Conservation (phyloP, 2,797 vertebrate genomes). For the Numenius phaeopus region DNA sequence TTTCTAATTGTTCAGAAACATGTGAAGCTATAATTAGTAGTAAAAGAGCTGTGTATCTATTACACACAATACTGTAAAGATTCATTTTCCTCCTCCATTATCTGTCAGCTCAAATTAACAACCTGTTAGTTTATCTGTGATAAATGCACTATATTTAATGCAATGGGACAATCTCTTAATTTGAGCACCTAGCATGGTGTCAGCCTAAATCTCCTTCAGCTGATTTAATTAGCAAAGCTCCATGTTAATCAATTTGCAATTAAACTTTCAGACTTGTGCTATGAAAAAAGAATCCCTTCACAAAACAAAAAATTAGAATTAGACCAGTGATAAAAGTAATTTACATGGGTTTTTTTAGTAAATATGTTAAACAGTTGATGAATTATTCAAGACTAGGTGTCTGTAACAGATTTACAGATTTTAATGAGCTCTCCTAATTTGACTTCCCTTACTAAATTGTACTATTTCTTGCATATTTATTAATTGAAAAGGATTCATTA, state of each 20-base stretch:
- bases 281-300: conserved; percentile 19
- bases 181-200: conserved; percentile 58
- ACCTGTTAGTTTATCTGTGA: conserved; percentile 57
- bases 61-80: not conserved
- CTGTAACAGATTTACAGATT: conserved; percentile 57
- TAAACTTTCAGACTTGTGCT: conserved; percentile 60
- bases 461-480: conserved; percentile 51
- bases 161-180: conserved; percentile 72
- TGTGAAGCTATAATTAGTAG: not conserved
- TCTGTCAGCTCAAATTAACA: conserved; percentile 65
- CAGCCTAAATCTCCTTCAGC: conserved; percentile 70
- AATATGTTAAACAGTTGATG: conserved; percentile 58
- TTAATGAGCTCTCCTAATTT: conserved; percentile 71
- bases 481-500: conserved; percentile 48
- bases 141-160: conserved; percentile 74
- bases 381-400: conserved; percentile 70
- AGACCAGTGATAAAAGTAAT: conserved; percentile 61
- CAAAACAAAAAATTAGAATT: conserved; percentile 60
- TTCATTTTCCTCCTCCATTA: conserved; percentile 46
- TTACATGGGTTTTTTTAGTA: conserved; percentile 23
- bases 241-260: conserved; percentile 74
- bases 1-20: conserved; percentile 31
- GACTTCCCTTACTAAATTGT: conserved; percentile 43
- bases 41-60: not conserved
- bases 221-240: conserved; percentile 78